Evolutionary conservation across 2,113 vertebrate species (phyloP).

Genomic region (Callocephalon fimbriatum): DNA sequence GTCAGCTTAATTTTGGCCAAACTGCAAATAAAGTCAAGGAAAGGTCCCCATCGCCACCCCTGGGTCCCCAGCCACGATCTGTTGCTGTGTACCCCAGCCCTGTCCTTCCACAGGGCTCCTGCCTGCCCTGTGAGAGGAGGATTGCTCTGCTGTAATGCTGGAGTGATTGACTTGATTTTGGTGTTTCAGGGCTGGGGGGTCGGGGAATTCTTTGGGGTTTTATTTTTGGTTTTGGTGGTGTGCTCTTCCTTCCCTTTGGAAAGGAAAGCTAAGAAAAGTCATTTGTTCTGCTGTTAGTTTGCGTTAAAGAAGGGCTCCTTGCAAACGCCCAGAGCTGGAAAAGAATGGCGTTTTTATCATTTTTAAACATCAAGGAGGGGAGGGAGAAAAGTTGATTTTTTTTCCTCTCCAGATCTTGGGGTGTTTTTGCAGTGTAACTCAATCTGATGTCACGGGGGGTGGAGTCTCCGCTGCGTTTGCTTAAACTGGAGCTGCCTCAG

Average conservation of each 20-base stretch:
- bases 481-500: slow-evolving; percentile 66
- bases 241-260: not conserved
- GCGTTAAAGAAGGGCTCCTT: not conserved
- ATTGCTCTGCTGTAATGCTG: not conserved
- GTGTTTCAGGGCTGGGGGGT: not conserved
- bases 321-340: not conserved
- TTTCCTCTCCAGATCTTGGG: slow-evolving; percentile 13
- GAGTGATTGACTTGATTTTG: not conserved
- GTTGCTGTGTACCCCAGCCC: not conserved
- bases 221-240: not conserved
- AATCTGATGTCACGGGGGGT: slow-evolving; percentile 72
- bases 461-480: slow-evolving; percentile 52
- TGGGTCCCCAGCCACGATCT: not conserved
- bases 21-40: not conserved
- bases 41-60: not conserved
- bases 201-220: not conserved
- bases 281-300: not conserved
- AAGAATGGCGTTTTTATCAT: slow-evolving; percentile 15
- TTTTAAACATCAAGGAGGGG: slow-evolving; percentile 26
- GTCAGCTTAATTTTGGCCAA: not conserved
- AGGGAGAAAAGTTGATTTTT: slow-evolving; percentile 27
- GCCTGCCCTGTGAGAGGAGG: not conserved
- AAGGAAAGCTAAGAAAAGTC: not conserved
- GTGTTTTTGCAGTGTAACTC: slow-evolving; percentile 66
- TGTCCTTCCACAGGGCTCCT: not conserved